Evolutionary conservation across 2,113 vertebrate species (phyloP), one percentile per base, ranked within the genome.

Genomic region (Rhinoderma darwinii): DNA sequence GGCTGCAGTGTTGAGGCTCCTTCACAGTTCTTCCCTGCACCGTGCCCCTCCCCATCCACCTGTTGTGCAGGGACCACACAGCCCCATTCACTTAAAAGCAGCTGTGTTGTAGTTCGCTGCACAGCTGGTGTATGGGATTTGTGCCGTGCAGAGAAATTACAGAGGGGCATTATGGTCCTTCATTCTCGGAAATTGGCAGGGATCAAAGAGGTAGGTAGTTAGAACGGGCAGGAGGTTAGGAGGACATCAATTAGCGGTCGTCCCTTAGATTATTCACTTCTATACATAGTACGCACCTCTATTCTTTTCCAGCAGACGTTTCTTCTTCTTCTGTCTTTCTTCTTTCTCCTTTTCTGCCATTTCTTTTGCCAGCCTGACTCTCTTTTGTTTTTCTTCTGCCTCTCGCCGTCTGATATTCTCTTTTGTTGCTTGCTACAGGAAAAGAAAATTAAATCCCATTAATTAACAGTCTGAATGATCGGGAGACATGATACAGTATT

Each of bases 291-390:
- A 89, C 93, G 91, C 91, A 99, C 98, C 98, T 92, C 96, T 94
- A 90, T 96, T 99, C 93, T 97, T 96, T 91, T 98, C 97, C 89
- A 99, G 90, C 84, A 99, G 90, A 78, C 90, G 93, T 77, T 96
- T 98, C 93, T 98, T 99, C 95, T 98, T 98, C 91, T 96, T 96
- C 89, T 97, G 97, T 44, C 96, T 95, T 89, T 98, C 97, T 83
- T 91, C 90, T 92, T 96, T 97, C 92, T 99, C 97, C 74, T 94
- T 96, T 91, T 98, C 97, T 66, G 97, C 96, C 89, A 97, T 96
- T 93, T 99, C 97, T 92, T 96, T 97, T 22, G 97, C 97, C 74
- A 95, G 93, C 90, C 91, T 95, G 22, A 95, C 96, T 91, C 95
- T 95, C 86, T 93, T 96, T 90, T 96, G 95, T 90, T 97, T 99